phyloP scores from a whole-genome alignment of 2,797 vertebrate genomes.

The Microhierax caerulescens region DNA sequence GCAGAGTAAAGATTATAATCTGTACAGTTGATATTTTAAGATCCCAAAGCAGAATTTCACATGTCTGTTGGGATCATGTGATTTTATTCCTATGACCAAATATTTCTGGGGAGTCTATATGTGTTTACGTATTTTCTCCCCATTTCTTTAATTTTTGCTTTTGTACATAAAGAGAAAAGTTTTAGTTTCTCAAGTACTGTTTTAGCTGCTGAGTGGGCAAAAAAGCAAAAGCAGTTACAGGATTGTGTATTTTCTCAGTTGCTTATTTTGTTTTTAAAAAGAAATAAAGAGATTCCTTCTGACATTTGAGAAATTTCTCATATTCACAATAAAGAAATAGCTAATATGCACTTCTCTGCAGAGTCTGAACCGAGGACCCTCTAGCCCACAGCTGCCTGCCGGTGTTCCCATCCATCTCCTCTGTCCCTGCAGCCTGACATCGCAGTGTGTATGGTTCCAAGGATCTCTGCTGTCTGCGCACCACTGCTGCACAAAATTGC shows the following conservation, averaged over 20 bases:
- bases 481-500: not conserved
- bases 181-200: not conserved
- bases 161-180: not conserved
- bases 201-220: not conserved
- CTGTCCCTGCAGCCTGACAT: not conserved
- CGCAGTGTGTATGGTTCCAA: fast-evolving
- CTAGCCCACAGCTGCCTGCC: not conserved
- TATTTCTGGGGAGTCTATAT: not conserved
- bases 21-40: not conserved
- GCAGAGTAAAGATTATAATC: not conserved
- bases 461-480: not conserved
- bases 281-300: not conserved
- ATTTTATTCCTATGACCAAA: not conserved
- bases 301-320: not conserved
- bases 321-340: not conserved
- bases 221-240: not conserved
- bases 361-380: not conserved
- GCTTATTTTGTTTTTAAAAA: not conserved
- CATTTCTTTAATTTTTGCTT: not conserved
- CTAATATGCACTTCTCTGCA: not conserved
- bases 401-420: not conserved
- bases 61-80: not conserved
- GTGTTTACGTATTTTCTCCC: not conserved
- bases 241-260: not conserved
- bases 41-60: not conserved